Conservation (phyloP, 2,888 invertebrate genomes). For the Smittia aterrima region DNA sequence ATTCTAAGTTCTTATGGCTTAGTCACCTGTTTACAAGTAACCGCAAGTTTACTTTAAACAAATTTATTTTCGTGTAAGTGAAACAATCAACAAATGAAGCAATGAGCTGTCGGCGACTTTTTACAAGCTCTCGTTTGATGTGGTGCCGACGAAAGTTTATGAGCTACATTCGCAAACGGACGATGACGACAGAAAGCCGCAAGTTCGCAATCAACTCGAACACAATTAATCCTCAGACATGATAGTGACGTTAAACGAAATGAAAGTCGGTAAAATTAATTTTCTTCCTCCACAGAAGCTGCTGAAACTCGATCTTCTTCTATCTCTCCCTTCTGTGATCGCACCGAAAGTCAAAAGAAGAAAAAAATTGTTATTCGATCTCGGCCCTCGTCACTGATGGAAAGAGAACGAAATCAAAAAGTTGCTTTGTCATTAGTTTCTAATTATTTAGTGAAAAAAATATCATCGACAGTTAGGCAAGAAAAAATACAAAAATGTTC, state of each 20-base stretch:
- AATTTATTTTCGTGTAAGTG: too few relatives aligned
- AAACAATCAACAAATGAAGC: too few relatives aligned
- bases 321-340: constrained; percentile 9
- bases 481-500: not conserved
- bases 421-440: constrained; percentile 37
- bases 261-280: not conserved
- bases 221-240: too few relatives aligned
- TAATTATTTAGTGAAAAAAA: constrained; percentile 29
- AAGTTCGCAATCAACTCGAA: too few relatives aligned
- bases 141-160: not conserved
- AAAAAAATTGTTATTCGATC: not conserved
- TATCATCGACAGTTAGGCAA: constrained; percentile 8
- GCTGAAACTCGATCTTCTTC: constrained; percentile 5
- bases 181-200: too few relatives aligned
- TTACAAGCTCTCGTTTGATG: not conserved
- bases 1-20: too few relatives aligned
- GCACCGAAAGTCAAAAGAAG: too few relatives aligned
- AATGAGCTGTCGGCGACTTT: not conserved
- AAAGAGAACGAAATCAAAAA: constrained; percentile 24
- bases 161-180: too few relatives aligned
- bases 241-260: not conserved
- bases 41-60: too few relatives aligned
- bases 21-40: too few relatives aligned
- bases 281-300: not conserved
- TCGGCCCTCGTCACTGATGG: not conserved